Evolutionary conservation across 2,888 invertebrate species (phyloP), one percentile per base, ranked within the genome.

Genomic region (Ophraella communa): DNA sequence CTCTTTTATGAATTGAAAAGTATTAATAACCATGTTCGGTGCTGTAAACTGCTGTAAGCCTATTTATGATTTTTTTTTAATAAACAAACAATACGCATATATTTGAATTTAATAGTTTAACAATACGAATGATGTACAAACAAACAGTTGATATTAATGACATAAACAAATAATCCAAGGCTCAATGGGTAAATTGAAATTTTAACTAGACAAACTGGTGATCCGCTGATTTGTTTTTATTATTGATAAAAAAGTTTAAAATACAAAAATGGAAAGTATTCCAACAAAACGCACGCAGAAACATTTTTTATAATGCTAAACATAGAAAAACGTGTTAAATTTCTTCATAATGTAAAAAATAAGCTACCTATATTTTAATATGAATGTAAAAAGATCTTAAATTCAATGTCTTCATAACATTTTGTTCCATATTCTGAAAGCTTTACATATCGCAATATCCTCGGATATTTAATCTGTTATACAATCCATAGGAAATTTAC

Each of bases 21-120:
- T 39, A 39, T 39, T 17, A 14, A 27, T 2, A 27, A 39, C 14
- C 14, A 14, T 39, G n/a, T 39, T 39, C 1, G 39, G 4, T 14
- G 4, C 17, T 39, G n/a, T 39, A n/a, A n/a, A 14, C n/a, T 35
- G 11, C 35, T 14, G 30, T 30, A 30, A 30, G 30, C 8, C 11
- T 2, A 1, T 35, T 3, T 14, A 35, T 10, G n/a, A 11, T n/a
- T 14, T 14, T 35, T n/a, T 35, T n/a, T 35, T 35, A 5, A 1
- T 5, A 7, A 14, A 1, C n/a, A 39, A 39, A 39, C 39, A 39
- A 39, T 14, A 39, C 17, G 17, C 3, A 14, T 1, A 14, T 20
- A 45, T 45, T 45, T 45, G 21, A 45, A 45, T 45, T 21, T 45
- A 45, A 45, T 45, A 45, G 45, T 8, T 21, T 45, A 45, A 45